Evolutionary conservation across 2,888 invertebrate species (phyloP), one percentile per base, ranked within the genome.

Genomic region (Hesperia comma): DNA sequence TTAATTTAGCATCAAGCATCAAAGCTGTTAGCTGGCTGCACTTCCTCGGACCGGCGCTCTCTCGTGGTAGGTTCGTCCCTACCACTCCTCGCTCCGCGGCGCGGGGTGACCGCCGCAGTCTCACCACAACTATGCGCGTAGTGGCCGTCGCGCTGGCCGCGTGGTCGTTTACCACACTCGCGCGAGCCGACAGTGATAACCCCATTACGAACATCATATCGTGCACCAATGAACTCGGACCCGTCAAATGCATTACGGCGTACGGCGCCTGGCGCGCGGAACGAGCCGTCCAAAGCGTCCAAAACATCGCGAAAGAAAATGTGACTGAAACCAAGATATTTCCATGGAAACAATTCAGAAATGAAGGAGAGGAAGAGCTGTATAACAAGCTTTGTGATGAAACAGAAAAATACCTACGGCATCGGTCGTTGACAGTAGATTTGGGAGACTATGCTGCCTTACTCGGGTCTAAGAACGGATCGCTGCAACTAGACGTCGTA

Each of bases 161-260:
- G 74, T 86, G 80, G 77, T 78, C 80, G 80, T 77, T 78, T 69
- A 67, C 71, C 75, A 72, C 77, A 69, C 76, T 73, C 74, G 79
- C 83, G 72, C 66, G 15, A 46, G 32, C 32, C n/a, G 56, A 61
- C 49, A 49, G 17, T 41, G 49, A 17, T 46, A 69, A 64, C 53
- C 17, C 51, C 19, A 66, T 51, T 66, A 33, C 54, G 33, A 68
- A 63, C 49, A 33, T 86, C 54, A 62, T 84, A 37, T 70, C 77
- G 56, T 92, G 92, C 75, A 74, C 82, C 10, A 75, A 77, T 68
- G 72, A 77, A n/a, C 78, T 92, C 61, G 93, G 93, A 56, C 82
- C 93, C 6, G 69, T 91, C 67, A 93, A 93, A 81, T 95, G 95
- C 79, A 78, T 94, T 58, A 93, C 93, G 77, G 87, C 94, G n/a